Evolutionary conservation across 2,888 invertebrate genomes (phyloP), one percentile per base, ranked within the genome.

Genomic region (Gonocerus acuteangulatus): DNA sequence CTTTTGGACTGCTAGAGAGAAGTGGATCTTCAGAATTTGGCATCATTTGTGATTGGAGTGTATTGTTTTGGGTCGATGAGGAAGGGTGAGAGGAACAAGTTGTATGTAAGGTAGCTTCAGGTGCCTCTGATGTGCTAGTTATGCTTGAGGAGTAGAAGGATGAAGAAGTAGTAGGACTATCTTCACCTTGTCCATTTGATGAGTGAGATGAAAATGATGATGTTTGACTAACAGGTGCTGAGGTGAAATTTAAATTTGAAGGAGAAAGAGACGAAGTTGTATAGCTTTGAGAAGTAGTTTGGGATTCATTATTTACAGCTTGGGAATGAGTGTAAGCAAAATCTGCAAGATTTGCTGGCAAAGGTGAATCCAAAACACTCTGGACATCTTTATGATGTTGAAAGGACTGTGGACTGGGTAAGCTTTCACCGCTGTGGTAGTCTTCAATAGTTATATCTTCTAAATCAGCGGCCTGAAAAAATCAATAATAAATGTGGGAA

Each of bases 11-110:
- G 62, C 89, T 89, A 0, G 90, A 90, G 16, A 91, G 73, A 2
- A 90, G 74, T 0, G 90, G 90, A 73, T 90, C 90, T 70, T 90
- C 90, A 0, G 89, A 89, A 72, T 90, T 90, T 11, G 89, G 84
- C 86, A 90, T 87, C 80, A 90, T 90, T 70, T 89, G 86, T 2
- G 85, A 86, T 66, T 89, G 85, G 7, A 87, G 76, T 1, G 81
- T 79, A 19, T 32, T 23, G 19, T 36, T 36, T 66, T 75, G 75
- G 52, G 82, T 81, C 70, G 82, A 76, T 67, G 81, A 80, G 1
- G 82, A 81, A 0, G 82, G 81, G 52, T 77, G 75, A 11, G 77
- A 75, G 23, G 75, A 68, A n/a, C 23, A 23, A 1, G 27, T 23
- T 27, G 27, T 4, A 4, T 9, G 39, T n/a, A 51, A 19, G 13